A percentile compares a stretch with the other conserved stretches of the same genome.
Conservation (phyloP, 2,888 invertebrate genomes). For the Pristionchus entomophagus region DNA sequence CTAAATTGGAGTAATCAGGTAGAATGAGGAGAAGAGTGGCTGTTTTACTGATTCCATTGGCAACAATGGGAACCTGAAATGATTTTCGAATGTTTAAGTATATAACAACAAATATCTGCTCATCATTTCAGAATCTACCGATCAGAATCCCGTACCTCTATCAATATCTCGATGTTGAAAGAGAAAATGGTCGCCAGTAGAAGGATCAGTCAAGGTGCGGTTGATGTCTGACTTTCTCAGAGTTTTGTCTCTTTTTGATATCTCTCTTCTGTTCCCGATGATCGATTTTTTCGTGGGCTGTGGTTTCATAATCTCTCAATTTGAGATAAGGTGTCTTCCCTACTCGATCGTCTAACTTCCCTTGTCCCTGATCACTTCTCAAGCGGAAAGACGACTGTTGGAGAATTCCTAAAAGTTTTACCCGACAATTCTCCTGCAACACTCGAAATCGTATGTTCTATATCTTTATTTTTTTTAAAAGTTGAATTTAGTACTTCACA, state of each 20-base stretch:
- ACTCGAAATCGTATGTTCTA: neutral
- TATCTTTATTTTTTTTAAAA: neutral
- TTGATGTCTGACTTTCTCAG: neutral
- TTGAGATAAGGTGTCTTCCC: neutral
- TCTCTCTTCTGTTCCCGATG: neutral
- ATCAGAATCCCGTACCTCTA: neutral
- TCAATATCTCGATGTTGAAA: neutral
- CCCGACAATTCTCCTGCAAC: neutral
- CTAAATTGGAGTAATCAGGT: neutral
- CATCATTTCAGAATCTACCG: slow-evolving; percentile 12
- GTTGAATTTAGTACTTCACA: too few relatives aligned
- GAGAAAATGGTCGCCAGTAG: neutral
- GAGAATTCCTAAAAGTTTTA: neutral
- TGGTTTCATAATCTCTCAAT: neutral
- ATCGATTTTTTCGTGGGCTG: too few relatives aligned
- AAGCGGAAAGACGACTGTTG: neutral
- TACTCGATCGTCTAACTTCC: neutral
- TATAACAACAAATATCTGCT: too few relatives aligned
- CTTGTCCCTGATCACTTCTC: neutral
- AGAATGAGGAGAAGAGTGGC: too few relatives aligned
- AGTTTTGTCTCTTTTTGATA: neutral
- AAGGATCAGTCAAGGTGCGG: neutral
- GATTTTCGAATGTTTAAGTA: neutral
- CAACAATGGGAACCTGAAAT: neutral
- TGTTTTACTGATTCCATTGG: too few relatives aligned